Percentiles rank a stretch among this genome's conserved stretches.
These are phyloP conservation scores for Lates japonicus DNA, from an alignment of 2,797 vertebrate species.

Conservation along the genomic window DNA sequence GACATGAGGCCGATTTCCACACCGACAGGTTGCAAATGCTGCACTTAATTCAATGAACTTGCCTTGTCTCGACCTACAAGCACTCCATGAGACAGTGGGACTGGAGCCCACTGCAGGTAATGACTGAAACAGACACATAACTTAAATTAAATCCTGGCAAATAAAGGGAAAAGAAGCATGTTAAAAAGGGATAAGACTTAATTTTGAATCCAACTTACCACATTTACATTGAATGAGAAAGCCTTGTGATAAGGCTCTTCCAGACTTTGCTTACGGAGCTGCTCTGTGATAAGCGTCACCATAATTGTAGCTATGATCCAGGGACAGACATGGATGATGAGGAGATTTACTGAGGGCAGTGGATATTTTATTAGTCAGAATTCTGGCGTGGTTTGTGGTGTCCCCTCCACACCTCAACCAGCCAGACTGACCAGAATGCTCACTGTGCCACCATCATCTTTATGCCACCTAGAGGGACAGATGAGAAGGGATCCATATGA, in stretches of 20 bases:
- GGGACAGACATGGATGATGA: conserved; percentile 56
- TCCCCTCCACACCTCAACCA: conserved; percentile 81
- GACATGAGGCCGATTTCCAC: conserved; percentile 27
- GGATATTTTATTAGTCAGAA: conserved; percentile 60
- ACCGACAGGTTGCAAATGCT: neutral
- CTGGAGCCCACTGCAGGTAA: conserved; percentile 81
- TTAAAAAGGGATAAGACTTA: neutral
- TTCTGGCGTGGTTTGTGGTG: conserved; percentile 78
- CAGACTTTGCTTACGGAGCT: conserved; percentile 92
- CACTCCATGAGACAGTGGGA: conserved; percentile 80
- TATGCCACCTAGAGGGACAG: conserved; percentile 56
- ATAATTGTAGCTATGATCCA: conserved; percentile 82
- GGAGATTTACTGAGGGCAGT: conserved; percentile 56
- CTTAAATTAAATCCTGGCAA: conserved; percentile 3
- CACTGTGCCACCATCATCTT: conserved; percentile 69
- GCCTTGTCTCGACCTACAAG: conserved; percentile 71
- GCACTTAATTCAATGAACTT: conserved; percentile 44
- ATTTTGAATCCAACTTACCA: conserved; percentile 84
- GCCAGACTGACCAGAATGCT: conserved; percentile 72
- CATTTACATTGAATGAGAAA: conserved; percentile 88
- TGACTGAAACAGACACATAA: conserved; percentile 70
- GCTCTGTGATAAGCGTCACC: conserved; percentile 93
- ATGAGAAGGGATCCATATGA: conserved; percentile 13
- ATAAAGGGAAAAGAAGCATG: neutral
- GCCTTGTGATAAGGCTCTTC: conserved; percentile 90